Conservation (phyloP, 2,888 invertebrate species). For the Nomada goodeniana region DNA sequence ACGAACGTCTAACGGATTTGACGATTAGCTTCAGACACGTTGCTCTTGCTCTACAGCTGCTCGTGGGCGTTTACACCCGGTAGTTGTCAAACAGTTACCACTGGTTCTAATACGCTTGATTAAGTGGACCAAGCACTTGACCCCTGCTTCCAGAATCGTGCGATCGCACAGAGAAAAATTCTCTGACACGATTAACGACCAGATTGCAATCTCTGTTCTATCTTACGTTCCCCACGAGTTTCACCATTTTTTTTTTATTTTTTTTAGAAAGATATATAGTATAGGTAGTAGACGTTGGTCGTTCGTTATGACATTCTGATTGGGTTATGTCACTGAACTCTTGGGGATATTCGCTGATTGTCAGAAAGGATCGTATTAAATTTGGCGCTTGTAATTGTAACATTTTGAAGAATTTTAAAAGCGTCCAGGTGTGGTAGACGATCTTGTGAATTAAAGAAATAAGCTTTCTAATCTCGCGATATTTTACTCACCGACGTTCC, state of each 20-base stretch:
- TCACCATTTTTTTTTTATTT: neutral
- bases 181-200: slow-evolving; percentile 17
- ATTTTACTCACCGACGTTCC: no score
- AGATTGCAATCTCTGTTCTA: slow-evolving; percentile 6
- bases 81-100: slow-evolving; percentile 61
- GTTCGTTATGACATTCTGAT: neutral
- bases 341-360: no score
- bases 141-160: slow-evolving; percentile 30
- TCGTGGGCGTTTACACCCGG: slow-evolving; percentile 71
- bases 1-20: slow-evolving; percentile 67
- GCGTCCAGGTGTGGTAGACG: no score
- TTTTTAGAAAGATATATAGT: neutral
- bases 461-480: no score
- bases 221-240: neutral
- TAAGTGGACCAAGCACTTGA: slow-evolving; percentile 57
- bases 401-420: neutral
- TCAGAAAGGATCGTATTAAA: neutral
- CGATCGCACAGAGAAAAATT: slow-evolving; percentile 18
- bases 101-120: slow-evolving; percentile 59
- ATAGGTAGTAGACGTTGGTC: neutral
- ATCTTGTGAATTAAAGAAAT: no score
- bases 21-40: slow-evolving; percentile 65
- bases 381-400: neutral
- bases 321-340: neutral
- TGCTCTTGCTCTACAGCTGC: slow-evolving; percentile 61